phyloP scores from a whole-genome alignment of 2,888 invertebrate genomes.

The Palloptera scutellata region DNA sequence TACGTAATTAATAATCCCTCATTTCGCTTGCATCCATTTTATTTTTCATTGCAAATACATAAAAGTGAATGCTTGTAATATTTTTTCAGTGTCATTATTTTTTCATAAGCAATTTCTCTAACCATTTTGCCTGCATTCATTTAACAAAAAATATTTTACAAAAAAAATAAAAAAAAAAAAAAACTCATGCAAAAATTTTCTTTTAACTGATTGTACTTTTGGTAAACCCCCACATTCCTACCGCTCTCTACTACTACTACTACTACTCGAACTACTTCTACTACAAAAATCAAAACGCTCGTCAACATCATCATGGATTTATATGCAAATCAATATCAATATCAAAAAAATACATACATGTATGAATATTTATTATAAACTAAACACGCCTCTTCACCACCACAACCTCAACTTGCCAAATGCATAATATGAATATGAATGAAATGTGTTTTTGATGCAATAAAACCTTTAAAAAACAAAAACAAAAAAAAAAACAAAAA shows the following conservation, averaged over 20 bases:
- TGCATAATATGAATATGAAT: conserved; percentile 40
- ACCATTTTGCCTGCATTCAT: conserved; percentile 32
- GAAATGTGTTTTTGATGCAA: conserved; percentile 44
- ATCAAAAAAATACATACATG: conserved; percentile 28
- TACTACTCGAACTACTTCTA: conserved; percentile 20
- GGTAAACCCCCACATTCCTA: conserved; percentile 39
- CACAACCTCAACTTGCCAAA: conserved; percentile 31
- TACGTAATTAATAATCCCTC: not conserved
- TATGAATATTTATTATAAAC: conserved; percentile 32
- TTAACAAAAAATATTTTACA: conserved; percentile 27
- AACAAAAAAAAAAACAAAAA: conserved; percentile 23
- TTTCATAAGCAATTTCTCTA: conserved; percentile 10
- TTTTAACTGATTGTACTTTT: conserved; percentile 56
- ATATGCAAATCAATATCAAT: conserved; percentile 34
- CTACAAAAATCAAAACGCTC: conserved; percentile 47
- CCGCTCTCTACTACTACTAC: conserved; percentile 33
- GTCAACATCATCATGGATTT: conserved; percentile 58
- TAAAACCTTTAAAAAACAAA: conserved; percentile 39
- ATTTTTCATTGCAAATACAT: conserved; percentile 34
- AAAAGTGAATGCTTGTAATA: conserved; percentile 24
- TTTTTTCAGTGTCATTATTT: conserved; percentile 17
- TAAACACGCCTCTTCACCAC: conserved; percentile 17
- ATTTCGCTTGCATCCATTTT: conserved; percentile 29
- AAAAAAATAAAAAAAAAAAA: conserved; percentile 35
- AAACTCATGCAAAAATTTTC: conserved; percentile 54